These are phyloP conservation scores for Hemithea aestivaria DNA, from an alignment of 2,888 invertebrate species.

Conservation along the genomic window DNA sequence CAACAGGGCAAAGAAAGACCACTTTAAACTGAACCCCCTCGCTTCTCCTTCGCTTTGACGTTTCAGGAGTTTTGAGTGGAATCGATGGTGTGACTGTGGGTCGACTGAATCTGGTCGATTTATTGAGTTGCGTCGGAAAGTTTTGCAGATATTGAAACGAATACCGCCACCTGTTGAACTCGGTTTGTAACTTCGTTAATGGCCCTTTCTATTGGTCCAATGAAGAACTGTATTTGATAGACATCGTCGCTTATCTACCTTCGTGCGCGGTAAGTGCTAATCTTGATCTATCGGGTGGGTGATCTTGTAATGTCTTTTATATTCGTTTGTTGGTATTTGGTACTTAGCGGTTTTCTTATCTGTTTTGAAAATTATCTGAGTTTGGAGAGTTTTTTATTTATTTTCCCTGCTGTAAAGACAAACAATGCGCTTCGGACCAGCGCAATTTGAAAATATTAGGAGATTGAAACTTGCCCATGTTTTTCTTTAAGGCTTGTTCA, in stretches of 20 bases:
- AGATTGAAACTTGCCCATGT: too few relatives aligned
- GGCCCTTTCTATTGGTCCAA: slow-evolving; percentile 54
- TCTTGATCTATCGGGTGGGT: slow-evolving; percentile 6
- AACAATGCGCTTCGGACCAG: too few relatives aligned
- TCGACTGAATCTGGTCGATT: slow-evolving; percentile 53
- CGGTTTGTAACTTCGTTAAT: slow-evolving; percentile 69
- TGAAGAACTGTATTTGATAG: slow-evolving; percentile 43
- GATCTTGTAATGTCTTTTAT: slow-evolving; percentile 5
- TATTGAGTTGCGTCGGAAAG: slow-evolving; percentile 71
- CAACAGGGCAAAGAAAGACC: slow-evolving; percentile 64
- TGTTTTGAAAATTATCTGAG: too few relatives aligned
- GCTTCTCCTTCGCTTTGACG: slow-evolving; percentile 25
- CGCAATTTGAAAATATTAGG: too few relatives aligned
- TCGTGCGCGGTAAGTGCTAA: background rate
- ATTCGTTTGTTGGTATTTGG: background rate
- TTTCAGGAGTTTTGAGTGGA: slow-evolving; percentile 28
- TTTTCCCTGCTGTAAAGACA: too few relatives aligned
- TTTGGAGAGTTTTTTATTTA: too few relatives aligned
- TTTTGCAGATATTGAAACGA: slow-evolving; percentile 78
- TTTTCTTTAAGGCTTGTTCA: too few relatives aligned
- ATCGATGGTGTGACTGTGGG: slow-evolving; percentile 25
- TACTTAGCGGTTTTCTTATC: background rate
- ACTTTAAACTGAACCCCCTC: slow-evolving; percentile 43
- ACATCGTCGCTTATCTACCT: slow-evolving; percentile 9
- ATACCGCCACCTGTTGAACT: slow-evolving; percentile 73